Base-by-base conservation (phyloP, 1,140 invertebrate species). In the Cecropterus lyciades region DNA sequence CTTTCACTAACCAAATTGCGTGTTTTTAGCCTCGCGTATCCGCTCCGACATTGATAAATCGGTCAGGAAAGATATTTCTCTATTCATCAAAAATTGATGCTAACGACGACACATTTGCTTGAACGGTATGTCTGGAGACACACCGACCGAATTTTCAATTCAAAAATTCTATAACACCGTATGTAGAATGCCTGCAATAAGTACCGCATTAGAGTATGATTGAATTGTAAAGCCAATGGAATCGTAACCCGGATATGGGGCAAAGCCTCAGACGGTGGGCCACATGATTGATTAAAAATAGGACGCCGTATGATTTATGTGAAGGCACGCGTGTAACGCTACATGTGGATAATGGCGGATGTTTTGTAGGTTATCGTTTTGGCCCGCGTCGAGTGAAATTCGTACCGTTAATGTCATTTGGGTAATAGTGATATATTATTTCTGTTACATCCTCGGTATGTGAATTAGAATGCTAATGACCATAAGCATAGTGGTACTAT, bases 221-320 rank as follows among this genome's bases (percentile, higher is more conserved):
- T 62, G 57, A 51, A 62, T 62, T 30, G 37, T 40, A 37, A 56
- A 56, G 16, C 15, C 53, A 17, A 40, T 40, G 14, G 16, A 51
- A 40, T 40, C 11, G 46, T 62, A 13, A 17, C 46, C 33, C 46
- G 46, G 13, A 51, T 51, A 48, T 62, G 33, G 45, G 27, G 46
- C 16, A 27, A 45, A 62, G 10, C 33, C 59, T 48, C 11, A 37
- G 16, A 37, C 64, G n/a, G 46, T 45, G 43, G 15, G 52, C 56
- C 45, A 42, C 17, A 57, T 67, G 65, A 71, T 71, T 71, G 69
- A 71, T 71, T 71, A 67, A 67, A 71, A 71, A 71, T 71, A 67
- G 59, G 52, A 45, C 33, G 40, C 17, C 20, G 15, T 24, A 48
- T 63, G 69, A 71, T 71, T 71, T 71, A 71, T 68, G 60, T 63